Base-by-base conservation (phyloP, 1,140 invertebrate species). In the Lepidurus arcticus region DNA sequence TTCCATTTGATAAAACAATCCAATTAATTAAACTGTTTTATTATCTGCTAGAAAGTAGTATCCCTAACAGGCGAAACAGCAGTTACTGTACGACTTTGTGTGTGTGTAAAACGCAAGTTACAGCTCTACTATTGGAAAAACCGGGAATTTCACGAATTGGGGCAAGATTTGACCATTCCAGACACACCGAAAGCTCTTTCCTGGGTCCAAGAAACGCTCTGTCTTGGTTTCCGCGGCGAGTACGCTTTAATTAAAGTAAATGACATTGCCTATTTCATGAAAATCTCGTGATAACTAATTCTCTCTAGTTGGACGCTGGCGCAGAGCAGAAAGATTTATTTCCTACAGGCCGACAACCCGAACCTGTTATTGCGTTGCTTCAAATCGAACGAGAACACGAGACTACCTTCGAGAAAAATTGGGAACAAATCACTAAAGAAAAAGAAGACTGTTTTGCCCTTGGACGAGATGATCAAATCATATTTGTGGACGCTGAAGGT, bases 61-160 rank as follows among this genome's bases (percentile, higher is more conserved):
- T 87, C 90, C 65, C 84, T 91, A 24, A 92, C 90, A 44, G 93
- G 93, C 21, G 90, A 92, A 82, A 88, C 88, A 75, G 90, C 90
- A 78, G 89, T 90, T 7, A 88, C 91, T 16, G 90, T 97, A 5
- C 87, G 93, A 75, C 85, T 98, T 74, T 96, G 94, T 84, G 94
- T 97, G 24, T 94, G 91, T 44, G 94, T 97, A 0, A 93, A 93
- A 84, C 88, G 93, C 82, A 93, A 93, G 85, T 85, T 98, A 10
- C 92, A 96, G 83, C 85, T 98, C 6, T 98, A 92, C 85, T 94
- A 92, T 84, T 97, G 94, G 89, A 97, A 96, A 83, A 92, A 93
- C 81, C 88, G 91, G 83, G 88, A 91, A 80, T 96, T 98, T 84
- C 87, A 91, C 75, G 89, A 93, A 75, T 87, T 95, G 81, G 87